Conservation (phyloP, 2,888 invertebrate genomes). For the Lasioglossum figueresi region DNA sequence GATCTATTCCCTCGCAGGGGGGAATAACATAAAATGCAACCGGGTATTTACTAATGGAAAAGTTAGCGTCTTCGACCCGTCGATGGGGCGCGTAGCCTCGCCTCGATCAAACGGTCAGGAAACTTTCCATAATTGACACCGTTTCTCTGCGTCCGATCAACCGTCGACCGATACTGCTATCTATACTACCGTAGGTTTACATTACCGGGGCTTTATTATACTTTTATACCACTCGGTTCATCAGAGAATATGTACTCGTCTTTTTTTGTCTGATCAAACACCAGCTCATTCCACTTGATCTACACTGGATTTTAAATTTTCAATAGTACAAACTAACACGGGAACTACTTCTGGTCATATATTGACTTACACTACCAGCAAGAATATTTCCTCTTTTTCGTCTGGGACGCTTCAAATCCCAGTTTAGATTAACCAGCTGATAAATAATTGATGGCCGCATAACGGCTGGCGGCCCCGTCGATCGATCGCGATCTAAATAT, state of each 20-base stretch:
- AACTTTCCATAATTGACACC: slow-evolving; percentile 38
- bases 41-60: slow-evolving; percentile 41
- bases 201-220: not conserved
- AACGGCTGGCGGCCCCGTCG: not conserved
- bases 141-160: not conserved
- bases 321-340: not conserved
- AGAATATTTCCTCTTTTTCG: not conserved
- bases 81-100: slow-evolving; percentile 32
- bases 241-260: not conserved
- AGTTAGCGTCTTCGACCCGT: slow-evolving; percentile 21
- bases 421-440: not conserved
- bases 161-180: not conserved
- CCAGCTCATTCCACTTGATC: not conserved
- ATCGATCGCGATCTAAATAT: not conserved
- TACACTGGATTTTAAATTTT: not conserved
- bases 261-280: not conserved
- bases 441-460: not conserved
- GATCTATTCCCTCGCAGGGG: slow-evolving; percentile 7
- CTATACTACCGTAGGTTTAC: not conserved
- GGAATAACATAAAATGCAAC: slow-evolving; percentile 23
- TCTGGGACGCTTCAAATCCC: not conserved
- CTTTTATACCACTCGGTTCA: not conserved
- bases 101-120: slow-evolving; percentile 23
- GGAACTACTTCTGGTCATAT: too few species aligned
- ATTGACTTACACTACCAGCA: not conserved